Conservation (phyloP, 2,797 vertebrate species). For the Parauchenoglanis ngamensis region DNA sequence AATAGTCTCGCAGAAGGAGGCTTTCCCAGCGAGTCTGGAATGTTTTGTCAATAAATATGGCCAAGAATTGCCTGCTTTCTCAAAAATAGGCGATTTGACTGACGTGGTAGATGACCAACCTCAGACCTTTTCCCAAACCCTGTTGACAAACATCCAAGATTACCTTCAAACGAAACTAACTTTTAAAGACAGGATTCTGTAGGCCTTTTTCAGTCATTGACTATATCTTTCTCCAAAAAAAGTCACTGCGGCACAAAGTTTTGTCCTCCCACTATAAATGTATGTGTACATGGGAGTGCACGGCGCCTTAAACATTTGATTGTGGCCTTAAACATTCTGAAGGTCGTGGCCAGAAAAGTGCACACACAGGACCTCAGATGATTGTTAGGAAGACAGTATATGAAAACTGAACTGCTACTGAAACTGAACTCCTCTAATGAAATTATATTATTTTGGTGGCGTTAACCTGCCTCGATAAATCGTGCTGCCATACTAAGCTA, state of each 20-base stretch:
- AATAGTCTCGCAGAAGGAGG: neutral
- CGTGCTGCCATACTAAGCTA: neutral
- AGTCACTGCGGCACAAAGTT: neutral
- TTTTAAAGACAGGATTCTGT: neutral
- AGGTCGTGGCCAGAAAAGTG: neutral
- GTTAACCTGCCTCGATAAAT: neutral
- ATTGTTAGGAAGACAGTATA: neutral
- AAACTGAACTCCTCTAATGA: neutral
- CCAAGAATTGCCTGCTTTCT: constrained; percentile 6
- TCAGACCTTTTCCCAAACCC: constrained; percentile 3
- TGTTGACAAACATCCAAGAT: neutral
- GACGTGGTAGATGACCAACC: neutral
- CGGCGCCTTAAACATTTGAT: neutral
- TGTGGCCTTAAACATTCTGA: too few relatives aligned
- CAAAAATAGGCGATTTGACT: neutral
- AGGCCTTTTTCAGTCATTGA: neutral
- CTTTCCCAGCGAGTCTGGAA: neutral
- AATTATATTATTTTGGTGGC: neutral
- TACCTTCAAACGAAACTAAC: neutral
- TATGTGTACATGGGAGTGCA: neutral
- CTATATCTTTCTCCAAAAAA: neutral
- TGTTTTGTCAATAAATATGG: constrained; percentile 28
- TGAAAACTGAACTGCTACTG: too few relatives aligned
- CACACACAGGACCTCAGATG: neutral
- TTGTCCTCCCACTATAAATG: neutral